phyloP scores from a whole-genome alignment of 2,797 vertebrate species.

The Chlorospingus semifuscus region DNA sequence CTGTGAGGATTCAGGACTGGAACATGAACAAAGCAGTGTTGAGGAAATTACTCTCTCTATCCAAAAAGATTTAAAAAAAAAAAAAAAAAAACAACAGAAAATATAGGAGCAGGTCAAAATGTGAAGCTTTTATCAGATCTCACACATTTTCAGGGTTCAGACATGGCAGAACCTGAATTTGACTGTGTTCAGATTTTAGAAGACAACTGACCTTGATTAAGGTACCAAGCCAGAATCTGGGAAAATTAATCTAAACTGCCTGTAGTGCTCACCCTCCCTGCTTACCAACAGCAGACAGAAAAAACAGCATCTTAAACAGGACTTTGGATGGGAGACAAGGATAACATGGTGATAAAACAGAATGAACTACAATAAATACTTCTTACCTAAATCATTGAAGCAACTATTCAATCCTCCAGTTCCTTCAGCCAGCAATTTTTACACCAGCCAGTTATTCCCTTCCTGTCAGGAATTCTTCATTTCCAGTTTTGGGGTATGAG shows the following conservation, averaged over 20 bases:
- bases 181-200: neutral
- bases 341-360: neutral
- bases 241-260: neutral
- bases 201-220: neutral
- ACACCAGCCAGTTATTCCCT: neutral
- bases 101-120: neutral
- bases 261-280: neutral
- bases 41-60: neutral
- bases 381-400: neutral
- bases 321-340: neutral
- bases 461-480: neutral
- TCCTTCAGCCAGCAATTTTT: neutral
- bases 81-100: neutral
- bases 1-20: neutral
- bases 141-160: neutral
- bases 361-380: neutral
- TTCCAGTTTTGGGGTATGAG: neutral
- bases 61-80: neutral
- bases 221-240: neutral
- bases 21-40: constrained; percentile 20
- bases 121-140: neutral
- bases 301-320: neutral
- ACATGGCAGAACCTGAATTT: neutral
- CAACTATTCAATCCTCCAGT: neutral
- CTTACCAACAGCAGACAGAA: neutral